phyloP scores from a whole-genome alignment of 2,888 invertebrate species.

The Polyommatus iphigenia region DNA sequence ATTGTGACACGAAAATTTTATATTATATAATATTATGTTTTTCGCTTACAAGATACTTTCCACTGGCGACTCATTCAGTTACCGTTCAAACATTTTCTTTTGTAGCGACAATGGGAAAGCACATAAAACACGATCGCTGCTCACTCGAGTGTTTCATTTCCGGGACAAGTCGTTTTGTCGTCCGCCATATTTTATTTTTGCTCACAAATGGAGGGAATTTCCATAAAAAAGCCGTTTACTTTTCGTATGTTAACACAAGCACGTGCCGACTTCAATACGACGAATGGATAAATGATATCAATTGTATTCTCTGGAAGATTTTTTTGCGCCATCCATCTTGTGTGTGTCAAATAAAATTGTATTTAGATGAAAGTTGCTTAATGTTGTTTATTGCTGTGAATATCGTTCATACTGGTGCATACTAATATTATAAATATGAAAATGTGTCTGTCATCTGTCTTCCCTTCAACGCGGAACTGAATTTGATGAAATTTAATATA shows the following conservation, averaged over 20 bases:
- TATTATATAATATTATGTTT: no score
- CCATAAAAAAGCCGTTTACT: slow-evolving; percentile 74
- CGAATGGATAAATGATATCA: slow-evolving; percentile 30
- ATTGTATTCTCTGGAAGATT: slow-evolving; percentile 8
- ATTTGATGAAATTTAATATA: no score
- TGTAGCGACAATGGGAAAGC: slow-evolving; percentile 36
- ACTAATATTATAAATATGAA: no score
- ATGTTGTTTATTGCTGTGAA: background rate
- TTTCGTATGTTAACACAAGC: slow-evolving; percentile 54
- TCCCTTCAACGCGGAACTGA: no score
- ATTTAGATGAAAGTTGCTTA: background rate
- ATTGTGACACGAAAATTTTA: no score
- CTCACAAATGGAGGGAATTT: slow-evolving; percentile 64
- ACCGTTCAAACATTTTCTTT: slow-evolving; percentile 43
- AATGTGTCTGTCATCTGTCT: no score
- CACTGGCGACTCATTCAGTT: background rate
- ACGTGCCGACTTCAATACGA: slow-evolving; percentile 53
- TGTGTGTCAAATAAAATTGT: background rate
- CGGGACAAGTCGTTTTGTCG: slow-evolving; percentile 78
- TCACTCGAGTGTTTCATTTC: slow-evolving; percentile 64
- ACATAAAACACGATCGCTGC: slow-evolving; percentile 42
- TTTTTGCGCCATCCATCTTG: slow-evolving; percentile 14
- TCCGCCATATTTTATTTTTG: slow-evolving; percentile 63
- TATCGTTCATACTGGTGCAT: no score
- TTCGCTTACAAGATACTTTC: background rate